These are phyloP conservation scores for Troilus luridus DNA, from an alignment of 2,888 invertebrate species.

Conservation along the genomic window DNA sequence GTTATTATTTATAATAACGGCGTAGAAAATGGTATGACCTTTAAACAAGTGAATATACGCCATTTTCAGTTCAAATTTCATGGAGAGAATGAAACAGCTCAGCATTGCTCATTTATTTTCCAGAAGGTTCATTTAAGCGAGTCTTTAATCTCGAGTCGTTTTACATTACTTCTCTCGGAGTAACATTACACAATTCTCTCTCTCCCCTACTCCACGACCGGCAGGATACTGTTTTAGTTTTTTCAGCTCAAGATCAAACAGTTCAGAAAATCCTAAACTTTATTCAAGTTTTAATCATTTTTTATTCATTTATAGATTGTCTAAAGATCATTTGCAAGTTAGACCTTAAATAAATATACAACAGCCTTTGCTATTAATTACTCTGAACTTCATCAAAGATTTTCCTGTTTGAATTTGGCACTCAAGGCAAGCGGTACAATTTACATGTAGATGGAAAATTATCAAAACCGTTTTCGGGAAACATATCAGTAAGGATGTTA, in stretches of 20 bases:
- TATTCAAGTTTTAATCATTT: no score
- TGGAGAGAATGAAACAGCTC: background rate
- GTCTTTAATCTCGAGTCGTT: background rate
- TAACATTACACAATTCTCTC: background rate
- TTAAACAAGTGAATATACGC: background rate
- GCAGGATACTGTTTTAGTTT: background rate
- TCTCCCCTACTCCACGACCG: background rate
- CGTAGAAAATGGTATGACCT: background rate
- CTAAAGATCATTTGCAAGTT: no score
- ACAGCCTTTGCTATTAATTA: background rate
- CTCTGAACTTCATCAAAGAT: background rate
- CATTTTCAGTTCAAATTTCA: background rate
- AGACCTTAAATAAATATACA: background rate
- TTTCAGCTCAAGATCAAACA: background rate
- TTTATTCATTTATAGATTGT: no score
- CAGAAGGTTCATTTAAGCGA: constrained; percentile 2
- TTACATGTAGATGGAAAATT: background rate
- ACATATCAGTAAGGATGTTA: background rate
- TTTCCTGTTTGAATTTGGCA: background rate
- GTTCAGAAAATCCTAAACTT: no score
- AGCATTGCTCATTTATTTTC: background rate
- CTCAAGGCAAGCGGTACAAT: background rate
- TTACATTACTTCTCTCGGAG: background rate
- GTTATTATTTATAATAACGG: background rate
- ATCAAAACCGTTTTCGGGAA: background rate